phyloP scores from a whole-genome alignment of 2,113 vertebrate species.

The Suncus etruscus region DNA sequence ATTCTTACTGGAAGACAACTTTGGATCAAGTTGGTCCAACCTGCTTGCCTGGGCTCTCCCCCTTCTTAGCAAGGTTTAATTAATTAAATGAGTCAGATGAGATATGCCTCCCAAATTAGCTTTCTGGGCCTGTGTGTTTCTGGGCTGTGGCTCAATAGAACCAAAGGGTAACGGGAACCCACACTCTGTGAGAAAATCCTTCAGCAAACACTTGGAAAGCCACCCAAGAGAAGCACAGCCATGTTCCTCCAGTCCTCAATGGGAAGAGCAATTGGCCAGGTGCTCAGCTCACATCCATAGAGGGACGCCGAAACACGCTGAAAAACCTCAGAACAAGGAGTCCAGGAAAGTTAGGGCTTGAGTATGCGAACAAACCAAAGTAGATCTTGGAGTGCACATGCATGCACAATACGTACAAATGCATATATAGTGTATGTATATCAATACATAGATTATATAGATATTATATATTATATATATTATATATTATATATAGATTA shows the following conservation, averaged over 20 bases:
- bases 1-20: too few species aligned
- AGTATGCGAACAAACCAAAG: slow-evolving; percentile 73
- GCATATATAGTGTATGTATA: slow-evolving; percentile 81
- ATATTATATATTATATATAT: slow-evolving; percentile 79
- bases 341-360: slow-evolving; percentile 71
- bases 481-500: slow-evolving; percentile 75
- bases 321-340: slow-evolving; percentile 74
- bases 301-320: slow-evolving; percentile 77
- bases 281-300: slow-evolving; percentile 78
- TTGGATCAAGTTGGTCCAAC: too few species aligned
- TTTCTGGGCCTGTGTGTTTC: not conserved
- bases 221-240: not conserved
- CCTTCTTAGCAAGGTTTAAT: too few species aligned
- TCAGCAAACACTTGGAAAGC: not conserved
- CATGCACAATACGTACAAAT: slow-evolving; percentile 62
- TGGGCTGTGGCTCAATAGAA: slow-evolving; percentile 15
- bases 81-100: too few species aligned
- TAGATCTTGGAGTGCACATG: slow-evolving; percentile 51
- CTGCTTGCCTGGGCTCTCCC: too few species aligned
- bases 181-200: slow-evolving; percentile 30
- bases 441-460: slow-evolving; percentile 78
- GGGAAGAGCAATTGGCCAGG: slow-evolving; percentile 59
- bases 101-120: too few species aligned
- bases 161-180: not conserved
- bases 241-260: slow-evolving; percentile 17